Conservation (phyloP, 2,113 vertebrate genomes). For the Ifrita kowaldi region DNA sequence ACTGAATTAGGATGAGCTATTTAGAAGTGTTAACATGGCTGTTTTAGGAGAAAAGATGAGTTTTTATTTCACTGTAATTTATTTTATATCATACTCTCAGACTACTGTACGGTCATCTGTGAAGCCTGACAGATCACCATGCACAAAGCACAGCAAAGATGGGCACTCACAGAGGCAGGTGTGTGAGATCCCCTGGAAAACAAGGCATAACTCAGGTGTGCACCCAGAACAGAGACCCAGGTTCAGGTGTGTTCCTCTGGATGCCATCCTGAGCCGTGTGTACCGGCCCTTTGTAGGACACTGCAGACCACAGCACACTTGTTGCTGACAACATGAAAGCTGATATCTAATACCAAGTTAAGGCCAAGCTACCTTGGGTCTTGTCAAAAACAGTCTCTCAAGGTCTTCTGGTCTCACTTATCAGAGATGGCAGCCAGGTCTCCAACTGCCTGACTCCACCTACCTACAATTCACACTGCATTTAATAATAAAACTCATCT, state of each 20-base stretch:
- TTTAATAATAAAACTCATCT: not conserved
- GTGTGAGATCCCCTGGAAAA: not conserved
- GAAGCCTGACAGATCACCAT: not conserved
- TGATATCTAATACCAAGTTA: not conserved
- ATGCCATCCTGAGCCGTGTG: not conserved
- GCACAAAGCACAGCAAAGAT: not conserved
- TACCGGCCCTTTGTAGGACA: not conserved
- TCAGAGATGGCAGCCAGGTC: not conserved
- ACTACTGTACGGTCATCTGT: not conserved
- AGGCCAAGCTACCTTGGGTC: not conserved
- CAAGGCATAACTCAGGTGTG: not conserved
- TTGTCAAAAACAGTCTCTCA: not conserved
- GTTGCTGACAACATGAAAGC: not conserved
- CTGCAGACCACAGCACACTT: not conserved
- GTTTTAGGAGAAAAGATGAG: not conserved
- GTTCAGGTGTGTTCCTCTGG: not conserved
- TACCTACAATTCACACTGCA: not conserved
- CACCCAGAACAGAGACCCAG: not conserved
- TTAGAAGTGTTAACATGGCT: not conserved
- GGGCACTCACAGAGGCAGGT: not conserved
- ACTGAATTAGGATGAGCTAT: not conserved
- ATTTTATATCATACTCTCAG: not conserved
- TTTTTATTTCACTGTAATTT: not conserved
- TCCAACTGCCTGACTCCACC: not conserved
- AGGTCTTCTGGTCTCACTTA: not conserved